Evolutionary conservation across 1,140 invertebrate species (phyloP), one percentile per base, ranked within the genome.

Genomic region (Drosophila lowei): DNA sequence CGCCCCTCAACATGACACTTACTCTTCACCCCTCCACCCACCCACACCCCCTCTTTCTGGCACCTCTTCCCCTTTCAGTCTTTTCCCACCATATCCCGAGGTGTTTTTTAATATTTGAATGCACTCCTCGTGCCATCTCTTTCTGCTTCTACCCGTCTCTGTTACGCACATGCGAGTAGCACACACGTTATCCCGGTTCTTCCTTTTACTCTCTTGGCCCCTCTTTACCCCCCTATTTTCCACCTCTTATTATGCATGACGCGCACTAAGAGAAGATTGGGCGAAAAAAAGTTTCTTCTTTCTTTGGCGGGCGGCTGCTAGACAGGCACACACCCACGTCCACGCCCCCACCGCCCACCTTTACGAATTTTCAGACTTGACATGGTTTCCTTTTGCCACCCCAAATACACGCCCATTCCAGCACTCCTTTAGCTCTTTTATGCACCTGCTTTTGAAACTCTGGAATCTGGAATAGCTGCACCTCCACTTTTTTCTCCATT

Each of bases 21-120:
- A 13, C 34, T 5, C 4, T 13, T 4, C 6, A 0, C 8, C 13
- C 2, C n/a, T n/a, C n/a, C n/a, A n/a, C n/a, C n/a, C n/a, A n/a
- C 2, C 9, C 11, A 8, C 43, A 7, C 3, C 18, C 16, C 18
- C 16, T 34, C 58, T 63, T 28, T 42, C 64, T 21, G 9, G 38
- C 55, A 25, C 11, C 11, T 25, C 3, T 5, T 25, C 30, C 23
- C 43, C 28, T 34, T 1, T 16, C 25, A 13, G 18, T 25, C 59
- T 52, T 21, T 50, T 46, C 43, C 58, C 62, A 57, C 75, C 28
- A n/a, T 58, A 55, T 64, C 54, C 60, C 66, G 56, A 62, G 73
- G 70, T 79, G 58, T 77, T 48, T 75, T 83, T 71, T 78, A 83
- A 78, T 83, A 83, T 78, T 84, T 78, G 72, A 74, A 83, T 83